Base-by-base conservation (phyloP, 2,113 vertebrate species). In the Prunella himalayana region DNA sequence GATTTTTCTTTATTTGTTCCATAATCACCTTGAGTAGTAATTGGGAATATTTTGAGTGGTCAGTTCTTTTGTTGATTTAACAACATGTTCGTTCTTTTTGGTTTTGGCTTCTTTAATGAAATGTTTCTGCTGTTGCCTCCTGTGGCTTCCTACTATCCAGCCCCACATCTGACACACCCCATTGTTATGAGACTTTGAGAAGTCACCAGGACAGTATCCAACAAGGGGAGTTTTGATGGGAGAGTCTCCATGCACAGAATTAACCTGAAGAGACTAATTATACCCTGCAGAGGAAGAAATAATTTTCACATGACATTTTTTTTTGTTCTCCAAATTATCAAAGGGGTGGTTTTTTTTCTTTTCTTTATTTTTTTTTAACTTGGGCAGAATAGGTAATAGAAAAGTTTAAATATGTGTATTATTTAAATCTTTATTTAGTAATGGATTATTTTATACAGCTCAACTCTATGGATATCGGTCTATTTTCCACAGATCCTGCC, bases 401-500 rank as follows among this genome's bases (percentile, higher is more conserved):
- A 90, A 90, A 68, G 33, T 57, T 93, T 73, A 66, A 92, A 64
- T 57, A 21, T 25, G 8, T 61, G 15, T 42, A 83, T 56, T 86
- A 73, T 93, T 83, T 90, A 59, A 88, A 83, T 70, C 39, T 91
- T 91, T 82, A 56, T 90, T 90, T 92, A 41, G 57, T 82, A 92
- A 82, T 75, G 61, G 37, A 78, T 90, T 90, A 42, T 86, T 95
- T 95, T 93, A 86, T 96, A 57, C 60, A 89, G 30, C 84, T 93
- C 54, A 88, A 37, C 59, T 92, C 10, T 78, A 73, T 88, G 90
- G 68, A 80, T 95, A 94, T 92, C 72, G 42, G 60, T 73, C 56
- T 95, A 31, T 95, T 97, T 96, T 96, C 93, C 97, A 95, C 66
- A 85, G 41, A 88, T 93, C 65, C 82, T 96, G 95, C 95, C 96